Evolutionary conservation across 92 coral and sea anemone species (phyloP).

Genomic region (Nematostella vectensis): DNA sequence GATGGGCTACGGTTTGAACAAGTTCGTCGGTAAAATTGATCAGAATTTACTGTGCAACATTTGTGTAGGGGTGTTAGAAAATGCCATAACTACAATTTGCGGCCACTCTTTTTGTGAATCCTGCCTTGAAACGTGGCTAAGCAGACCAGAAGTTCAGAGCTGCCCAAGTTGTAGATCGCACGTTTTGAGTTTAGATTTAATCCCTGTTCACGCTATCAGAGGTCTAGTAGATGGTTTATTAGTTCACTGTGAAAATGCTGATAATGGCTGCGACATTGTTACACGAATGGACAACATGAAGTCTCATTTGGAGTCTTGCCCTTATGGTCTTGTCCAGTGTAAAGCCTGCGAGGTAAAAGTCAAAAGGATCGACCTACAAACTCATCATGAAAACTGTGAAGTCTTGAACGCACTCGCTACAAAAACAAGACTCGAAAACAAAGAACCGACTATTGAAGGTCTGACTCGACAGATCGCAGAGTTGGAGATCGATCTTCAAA

Average conservation of each 20-base stretch:
- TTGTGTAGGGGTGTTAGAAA: constrained; percentile 89
- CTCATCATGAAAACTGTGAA: constrained; percentile 72
- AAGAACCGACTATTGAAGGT: constrained; percentile 56
- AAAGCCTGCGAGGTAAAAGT: constrained; percentile 71
- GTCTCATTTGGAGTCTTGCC: constrained; percentile 66
- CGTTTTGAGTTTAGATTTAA: constrained; percentile 49
- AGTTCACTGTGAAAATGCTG: constrained; percentile 78
- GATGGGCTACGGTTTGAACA: constrained; percentile 86
- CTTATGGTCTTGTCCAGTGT: constrained; percentile 66
- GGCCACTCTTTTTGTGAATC: constrained; percentile 92
- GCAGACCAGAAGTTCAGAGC: constrained; percentile 65
- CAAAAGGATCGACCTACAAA: constrained; percentile 52
- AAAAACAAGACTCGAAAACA: constrained; percentile 32
- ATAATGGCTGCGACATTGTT: constrained; percentile 90
- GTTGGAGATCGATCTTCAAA: constrained; percentile 75
- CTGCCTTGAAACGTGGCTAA: constrained; percentile 88
- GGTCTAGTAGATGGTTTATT: constrained; percentile 81
- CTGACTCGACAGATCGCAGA: constrained; percentile 75
- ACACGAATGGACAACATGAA: constrained; percentile 65
- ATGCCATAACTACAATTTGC: constrained; percentile 87
- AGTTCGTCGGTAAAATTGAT: constrained; percentile 76
- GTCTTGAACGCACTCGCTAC: constrained; percentile 56
- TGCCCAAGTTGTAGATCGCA: constrained; percentile 88
- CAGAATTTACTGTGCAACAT: constrained; percentile 92
- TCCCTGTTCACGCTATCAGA: constrained; percentile 86